Percentiles rank a stretch among this genome's conserved stretches.
Conservation (phyloP, 2,113 vertebrate genomes). For the Neotragus pygmaeus region DNA sequence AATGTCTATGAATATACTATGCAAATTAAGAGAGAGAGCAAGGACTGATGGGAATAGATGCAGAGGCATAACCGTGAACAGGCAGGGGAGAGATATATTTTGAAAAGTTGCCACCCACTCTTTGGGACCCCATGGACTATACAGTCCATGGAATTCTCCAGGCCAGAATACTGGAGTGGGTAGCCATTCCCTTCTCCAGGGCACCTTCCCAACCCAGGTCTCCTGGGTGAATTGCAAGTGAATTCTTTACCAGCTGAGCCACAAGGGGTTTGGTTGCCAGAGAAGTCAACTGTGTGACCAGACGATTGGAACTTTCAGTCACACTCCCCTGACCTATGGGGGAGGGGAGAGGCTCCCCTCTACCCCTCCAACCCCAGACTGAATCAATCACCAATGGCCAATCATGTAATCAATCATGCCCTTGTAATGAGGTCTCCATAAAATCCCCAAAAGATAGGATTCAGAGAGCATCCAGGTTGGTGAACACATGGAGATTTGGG, state of each 20-base stretch:
- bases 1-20: not conserved
- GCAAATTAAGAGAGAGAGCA: not conserved
- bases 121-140: not conserved
- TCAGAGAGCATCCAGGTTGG: not conserved
- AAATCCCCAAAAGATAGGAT: not conserved
- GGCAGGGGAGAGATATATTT: not conserved
- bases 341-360: not conserved
- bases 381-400: not conserved
- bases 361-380: not conserved
- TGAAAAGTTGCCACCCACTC: not conserved
- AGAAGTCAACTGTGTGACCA: not conserved
- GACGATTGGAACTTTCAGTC: not conserved
- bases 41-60: not conserved
- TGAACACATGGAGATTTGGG: not conserved
- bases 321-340: not conserved
- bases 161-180: not conserved
- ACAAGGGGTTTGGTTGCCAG: not conserved
- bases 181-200: not conserved
- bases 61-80: not conserved
- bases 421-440: not conserved
- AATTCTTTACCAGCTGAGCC: not conserved
- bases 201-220: not conserved
- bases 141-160: not conserved
- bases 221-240: not conserved
- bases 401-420: not conserved